Evolutionary conservation across 2,888 invertebrate species (phyloP).

Genomic region (Apamea crenata): DNA sequence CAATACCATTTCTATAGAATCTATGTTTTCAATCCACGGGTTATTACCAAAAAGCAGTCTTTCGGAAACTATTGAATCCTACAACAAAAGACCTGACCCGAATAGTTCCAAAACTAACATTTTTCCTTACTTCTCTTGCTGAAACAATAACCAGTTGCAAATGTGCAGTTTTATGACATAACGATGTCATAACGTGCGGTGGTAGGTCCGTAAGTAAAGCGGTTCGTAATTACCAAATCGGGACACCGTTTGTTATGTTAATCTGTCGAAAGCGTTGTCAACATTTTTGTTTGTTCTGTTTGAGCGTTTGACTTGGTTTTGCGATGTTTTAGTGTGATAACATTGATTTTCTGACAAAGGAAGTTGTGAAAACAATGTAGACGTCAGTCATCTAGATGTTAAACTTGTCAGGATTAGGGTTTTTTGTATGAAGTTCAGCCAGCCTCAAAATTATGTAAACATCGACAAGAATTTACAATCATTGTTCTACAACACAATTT

Average conservation of each 20-base stretch:
- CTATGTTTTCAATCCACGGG: not conserved
- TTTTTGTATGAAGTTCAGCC: not conserved
- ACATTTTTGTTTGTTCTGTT: slow-evolving; percentile 41
- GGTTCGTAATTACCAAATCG: slow-evolving; percentile 67
- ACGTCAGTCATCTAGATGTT: not conserved
- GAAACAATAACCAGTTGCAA: slow-evolving; percentile 35
- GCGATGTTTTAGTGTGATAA: slow-evolving; percentile 11
- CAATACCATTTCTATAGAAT: not conserved
- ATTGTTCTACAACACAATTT: not conserved
- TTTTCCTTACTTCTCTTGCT: not conserved
- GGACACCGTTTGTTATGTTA: slow-evolving; percentile 70
- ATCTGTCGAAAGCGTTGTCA: slow-evolving; percentile 59
- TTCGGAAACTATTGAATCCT: slow-evolving; percentile 17
- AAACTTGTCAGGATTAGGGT: not conserved
- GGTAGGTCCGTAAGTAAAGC: slow-evolving; percentile 42
- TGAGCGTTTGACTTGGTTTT: slow-evolving; percentile 22
- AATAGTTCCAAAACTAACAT: slow-evolving; percentile 8
- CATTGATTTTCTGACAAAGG: not conserved
- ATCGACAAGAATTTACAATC: not conserved
- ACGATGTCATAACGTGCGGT: slow-evolving; percentile 32
- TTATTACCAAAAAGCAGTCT: not conserved
- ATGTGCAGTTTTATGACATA: slow-evolving; percentile 58
- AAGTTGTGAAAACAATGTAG: not conserved
- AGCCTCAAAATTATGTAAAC: not conserved
- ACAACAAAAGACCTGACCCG: slow-evolving; percentile 39